These are phyloP conservation scores for Boloria euphrosyne DNA, from an alignment of 2,888 invertebrate species.

Conservation along the genomic window DNA sequence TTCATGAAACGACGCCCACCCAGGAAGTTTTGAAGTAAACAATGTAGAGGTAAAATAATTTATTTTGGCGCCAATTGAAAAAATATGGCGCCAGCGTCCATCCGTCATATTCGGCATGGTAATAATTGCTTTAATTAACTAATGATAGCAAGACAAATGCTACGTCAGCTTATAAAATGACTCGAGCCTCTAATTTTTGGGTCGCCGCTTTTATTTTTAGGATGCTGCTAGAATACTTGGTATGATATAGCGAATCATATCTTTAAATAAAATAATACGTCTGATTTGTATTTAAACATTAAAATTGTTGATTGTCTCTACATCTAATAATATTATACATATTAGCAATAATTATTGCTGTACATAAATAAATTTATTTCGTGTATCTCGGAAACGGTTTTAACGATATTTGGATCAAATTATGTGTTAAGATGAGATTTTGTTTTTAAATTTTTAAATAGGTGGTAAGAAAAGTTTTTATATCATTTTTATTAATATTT, in stretches of 20 bases:
- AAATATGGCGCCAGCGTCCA: constrained; percentile 31
- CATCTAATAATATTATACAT: no score
- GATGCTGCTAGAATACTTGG: constrained; percentile 7
- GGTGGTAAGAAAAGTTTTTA: no score
- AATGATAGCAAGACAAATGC: constrained; percentile 35
- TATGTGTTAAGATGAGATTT: no score
- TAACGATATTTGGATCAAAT: no score
- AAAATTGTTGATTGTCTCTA: not conserved
- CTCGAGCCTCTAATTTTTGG: constrained; percentile 28
- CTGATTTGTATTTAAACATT: not conserved
- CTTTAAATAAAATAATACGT: no score
- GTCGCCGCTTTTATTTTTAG: constrained; percentile 24
- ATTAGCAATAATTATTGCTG: no score
- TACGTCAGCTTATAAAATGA: constrained; percentile 32
- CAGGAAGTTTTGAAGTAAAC: constrained; percentile 28
- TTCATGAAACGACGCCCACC: constrained; percentile 34
- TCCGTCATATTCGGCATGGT: constrained; percentile 27
- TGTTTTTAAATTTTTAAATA: no score
- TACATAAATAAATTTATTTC: no score
- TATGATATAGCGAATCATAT: not conserved
- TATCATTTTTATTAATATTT: no score
- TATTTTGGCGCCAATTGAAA: constrained; percentile 18
- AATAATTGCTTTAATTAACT: constrained; percentile 28
- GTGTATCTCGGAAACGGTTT: no score
- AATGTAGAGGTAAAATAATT: constrained; percentile 34